Evolutionary conservation across 2,113 vertebrate genomes (phyloP), one percentile per base, ranked within the genome.

Genomic region (Isichthys henryi): DNA sequence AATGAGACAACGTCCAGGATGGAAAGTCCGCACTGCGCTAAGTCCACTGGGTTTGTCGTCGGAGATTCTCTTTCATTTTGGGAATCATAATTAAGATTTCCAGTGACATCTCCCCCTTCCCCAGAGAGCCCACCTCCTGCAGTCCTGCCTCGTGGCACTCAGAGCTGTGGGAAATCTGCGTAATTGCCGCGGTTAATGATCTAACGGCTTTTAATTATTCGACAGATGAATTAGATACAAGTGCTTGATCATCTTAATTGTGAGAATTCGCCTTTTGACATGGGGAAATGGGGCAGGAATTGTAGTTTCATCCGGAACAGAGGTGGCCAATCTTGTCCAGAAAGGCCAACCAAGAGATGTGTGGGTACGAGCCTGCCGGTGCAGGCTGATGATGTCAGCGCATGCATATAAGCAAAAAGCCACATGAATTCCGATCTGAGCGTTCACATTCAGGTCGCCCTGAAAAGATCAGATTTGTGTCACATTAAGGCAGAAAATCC

Each of bases 121-220:
- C 80, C 77, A 39, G 52, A 84, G 85, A 53, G 17, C 49, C 35
- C 88, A 31, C 19, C 31, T 45, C 74, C 35, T 50, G 23, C 27
- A 39, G 27, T 31, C 35, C 88, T 85, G 53, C 80, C 77, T 58
- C 11, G 3, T 10, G 6, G 80, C 80, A 11, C 50, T 62, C 50
- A 15, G 80, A 56, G 77, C 88, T 85, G 80, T 85, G 80, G 88
- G 80, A 62, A 89, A 89, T 85, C 88, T 7, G 11, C 2, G 21
- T 89, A 89, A 89, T 89, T 58, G 77, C 77, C 5, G 7, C 43
- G 43, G 43, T 85, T 89, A 89, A 89, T 62, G 53, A 89, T 89
- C 88, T 89, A 89, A 89, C 46, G 39, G 74, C 74, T 84, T 89
- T 85, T 48, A 84, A 89, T 89, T 85, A 89, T 89, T 85, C 53